phyloP scores from a whole-genome alignment of 2,113 vertebrate species.

The Leptodactylus fuscus region DNA sequence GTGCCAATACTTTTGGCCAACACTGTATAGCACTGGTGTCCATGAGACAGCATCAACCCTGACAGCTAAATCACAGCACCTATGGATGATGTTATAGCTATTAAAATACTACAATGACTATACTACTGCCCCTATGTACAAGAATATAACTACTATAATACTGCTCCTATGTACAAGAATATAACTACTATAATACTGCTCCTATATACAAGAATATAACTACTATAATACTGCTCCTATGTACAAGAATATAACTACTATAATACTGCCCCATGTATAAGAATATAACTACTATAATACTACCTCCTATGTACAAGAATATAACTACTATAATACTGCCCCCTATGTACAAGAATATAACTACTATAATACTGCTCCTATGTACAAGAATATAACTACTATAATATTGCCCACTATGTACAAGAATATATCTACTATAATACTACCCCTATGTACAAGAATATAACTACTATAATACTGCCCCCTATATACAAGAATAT shows the following conservation, averaged over 20 bases:
- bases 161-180: not conserved
- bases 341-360: not conserved
- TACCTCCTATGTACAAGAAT: not conserved
- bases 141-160: conserved; percentile 3
- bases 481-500: not conserved
- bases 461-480: not conserved
- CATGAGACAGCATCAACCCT: no score
- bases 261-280: not conserved
- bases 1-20: no score
- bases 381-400: not conserved
- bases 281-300: conserved; percentile 3
- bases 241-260: not conserved
- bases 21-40: no score
- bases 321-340: not conserved
- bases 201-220: not conserved
- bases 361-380: not conserved
- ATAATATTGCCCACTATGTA: not conserved
- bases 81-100: not conserved
- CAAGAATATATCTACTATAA: conserved; percentile 6
- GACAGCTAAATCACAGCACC: no score
- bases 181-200: conserved; percentile 1
- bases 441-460: not conserved
- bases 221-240: conserved; percentile 4
- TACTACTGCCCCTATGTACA: not conserved
- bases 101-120: not conserved